Evolutionary conservation across 2,113 vertebrate genomes (phyloP), one percentile per base, ranked within the genome.

Genomic region (Lamprologus speciosus): DNA sequence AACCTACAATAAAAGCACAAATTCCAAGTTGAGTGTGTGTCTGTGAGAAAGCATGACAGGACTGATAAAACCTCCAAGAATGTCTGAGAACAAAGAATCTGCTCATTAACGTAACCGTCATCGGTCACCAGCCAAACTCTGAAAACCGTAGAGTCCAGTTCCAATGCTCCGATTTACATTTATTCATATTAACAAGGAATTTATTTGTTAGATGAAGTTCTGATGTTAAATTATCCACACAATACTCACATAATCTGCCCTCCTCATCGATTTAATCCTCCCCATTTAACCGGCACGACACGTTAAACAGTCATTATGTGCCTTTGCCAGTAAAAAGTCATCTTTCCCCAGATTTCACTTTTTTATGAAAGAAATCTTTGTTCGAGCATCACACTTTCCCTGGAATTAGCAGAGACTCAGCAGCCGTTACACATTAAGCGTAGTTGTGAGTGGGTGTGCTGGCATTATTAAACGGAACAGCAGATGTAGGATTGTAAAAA

Each of bases 401-500:
- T 42, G 13, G 33, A 54, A 42, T 80, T 19, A 7, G 7, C 53
- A 55, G 50, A 37, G 65, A 28, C 26, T 40, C 1, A 21, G 53
- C 80, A 16, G 87, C 63, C 28, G 82, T 21, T 31, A 17, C 33
- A 79, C 73, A 78, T 78, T 78, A 78, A 33, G 45, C 2, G 73
- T 78, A 78, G 68, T 26, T 85, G 81, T 73, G 63, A 47, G 91
- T 90, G 88, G 82, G 88, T 45, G 86, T 86, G 53, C 51, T 84
- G 87, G 84, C 21, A 3, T 85, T 68, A 81, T 65, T 82, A 80
- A 16, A 53, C 0, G 7, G 26, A 54, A 42, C 33, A 85, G 82
- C 89, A 83, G 82, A 90, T 93, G 86, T 65, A 83, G 57, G 14
- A 68, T 28, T 90, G 75, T 75, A 35, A 55, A 91, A 82, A 80